A percentile compares a stretch with the other conserved stretches of the same genome.
phyloP scores from a whole-genome alignment of 2,797 vertebrate genomes.

The Dromococcyx pavoninus region DNA sequence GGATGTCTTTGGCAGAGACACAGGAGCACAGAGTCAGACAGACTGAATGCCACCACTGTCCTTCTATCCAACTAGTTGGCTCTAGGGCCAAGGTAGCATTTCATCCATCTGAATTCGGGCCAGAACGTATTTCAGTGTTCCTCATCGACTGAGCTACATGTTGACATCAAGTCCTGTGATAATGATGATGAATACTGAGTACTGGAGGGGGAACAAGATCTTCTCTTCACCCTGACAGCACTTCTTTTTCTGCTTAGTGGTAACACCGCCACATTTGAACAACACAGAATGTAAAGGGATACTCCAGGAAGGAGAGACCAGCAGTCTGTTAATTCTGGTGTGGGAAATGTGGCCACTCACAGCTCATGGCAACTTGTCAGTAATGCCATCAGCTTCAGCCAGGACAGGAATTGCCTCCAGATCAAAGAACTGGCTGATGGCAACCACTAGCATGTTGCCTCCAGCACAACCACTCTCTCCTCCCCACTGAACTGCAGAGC shows the following conservation, averaged over 20 bases:
- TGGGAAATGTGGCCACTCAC: background rate
- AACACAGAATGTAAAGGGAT: background rate
- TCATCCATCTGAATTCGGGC: background rate
- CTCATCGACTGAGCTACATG: background rate
- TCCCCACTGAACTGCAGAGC: background rate
- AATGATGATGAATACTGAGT: background rate
- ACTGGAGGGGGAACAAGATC: background rate
- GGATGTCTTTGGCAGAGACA: background rate
- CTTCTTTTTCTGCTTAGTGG: background rate
- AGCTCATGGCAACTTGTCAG: background rate
- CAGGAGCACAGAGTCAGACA: background rate
- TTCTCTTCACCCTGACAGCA: background rate
- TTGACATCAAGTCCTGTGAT: background rate
- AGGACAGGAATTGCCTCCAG: background rate
- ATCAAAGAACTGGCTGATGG: background rate
- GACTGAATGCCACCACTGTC: background rate
- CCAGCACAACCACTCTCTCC: accelerated
- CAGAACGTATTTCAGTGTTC: background rate
- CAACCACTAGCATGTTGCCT: background rate
- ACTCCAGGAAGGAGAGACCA: background rate
- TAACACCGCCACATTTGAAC: background rate
- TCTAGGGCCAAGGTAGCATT: background rate
- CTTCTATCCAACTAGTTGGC: background rate
- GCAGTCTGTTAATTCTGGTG: background rate
- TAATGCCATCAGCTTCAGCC: background rate